A percentile compares a stretch with the other conserved stretches of the same genome.
phyloP scores from a whole-genome alignment of 2,888 invertebrate genomes.

The Iphiclides podalirius region DNA sequence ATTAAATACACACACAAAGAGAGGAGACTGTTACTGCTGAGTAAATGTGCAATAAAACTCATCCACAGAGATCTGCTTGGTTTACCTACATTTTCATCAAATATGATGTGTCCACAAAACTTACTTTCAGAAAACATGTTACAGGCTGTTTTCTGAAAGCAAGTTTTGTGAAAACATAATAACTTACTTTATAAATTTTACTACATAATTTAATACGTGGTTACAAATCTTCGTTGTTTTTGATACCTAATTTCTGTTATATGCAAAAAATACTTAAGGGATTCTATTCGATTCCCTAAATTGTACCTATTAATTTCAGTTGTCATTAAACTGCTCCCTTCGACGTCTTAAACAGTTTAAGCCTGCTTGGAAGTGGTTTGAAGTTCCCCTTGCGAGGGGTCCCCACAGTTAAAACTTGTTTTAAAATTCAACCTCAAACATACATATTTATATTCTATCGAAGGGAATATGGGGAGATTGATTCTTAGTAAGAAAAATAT shows the following conservation, averaged over 20 bases:
- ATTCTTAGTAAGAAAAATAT: conserved; percentile 2
- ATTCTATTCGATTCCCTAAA: conserved; percentile 4
- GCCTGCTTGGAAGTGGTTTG: conserved; percentile 16
- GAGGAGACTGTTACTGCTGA: not conserved
- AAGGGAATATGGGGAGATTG: conserved; percentile 18
- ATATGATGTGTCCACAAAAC: conserved; percentile 1
- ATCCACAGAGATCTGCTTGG: not conserved
- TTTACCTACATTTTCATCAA: conserved; percentile 6
- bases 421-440: conserved; percentile 21
- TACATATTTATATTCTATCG: conserved; percentile 20
- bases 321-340: conserved; percentile 23
- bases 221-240: not conserved
- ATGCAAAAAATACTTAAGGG: not conserved
- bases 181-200: not conserved
- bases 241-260: not conserved
- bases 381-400: conserved; percentile 20
- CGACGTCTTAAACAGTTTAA: conserved; percentile 25
- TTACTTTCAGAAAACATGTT: not conserved
- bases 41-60: not conserved
- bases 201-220: not conserved
- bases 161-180: not conserved
- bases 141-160: not conserved
- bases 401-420: conserved; percentile 22
- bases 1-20: not conserved
- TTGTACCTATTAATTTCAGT: conserved; percentile 20